phyloP scores from a whole-genome alignment of 2,113 vertebrate genomes.

The zebrafish (Danio rerio) region GRCz12tu NC_133189.1:25426501-25427000 shows the following conservation, averaged over 20 bases:
- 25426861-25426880: conserved; percentile 42
- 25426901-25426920: conserved; percentile 54
- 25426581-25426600: conserved; percentile 6
- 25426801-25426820: conserved; percentile 53
- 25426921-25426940: conserved; percentile 56
- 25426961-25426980: conserved; percentile 57
- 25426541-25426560: conserved; percentile 34
- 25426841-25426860: conserved; percentile 24
- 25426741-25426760: neutral
- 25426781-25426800: conserved; percentile 14
- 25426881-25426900: conserved; percentile 49
- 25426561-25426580: conserved; percentile 26
- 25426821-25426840: conserved; percentile 39
- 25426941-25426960: conserved; percentile 53
- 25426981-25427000: conserved; percentile 46
- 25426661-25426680: conserved; percentile 45
- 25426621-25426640: conserved; percentile 37
- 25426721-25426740: conserved; percentile 43
- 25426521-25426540: conserved; percentile 34
- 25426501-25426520: neutral
- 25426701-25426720: conserved; percentile 48
- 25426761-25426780: conserved; percentile 13
- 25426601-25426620: conserved; percentile 35
- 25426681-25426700: conserved; percentile 42
- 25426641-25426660: conserved; percentile 25